These are phyloP conservation scores for Junonia oenone DNA, from an alignment of 2,888 invertebrate genomes.

Conservation along the genomic window DNA sequence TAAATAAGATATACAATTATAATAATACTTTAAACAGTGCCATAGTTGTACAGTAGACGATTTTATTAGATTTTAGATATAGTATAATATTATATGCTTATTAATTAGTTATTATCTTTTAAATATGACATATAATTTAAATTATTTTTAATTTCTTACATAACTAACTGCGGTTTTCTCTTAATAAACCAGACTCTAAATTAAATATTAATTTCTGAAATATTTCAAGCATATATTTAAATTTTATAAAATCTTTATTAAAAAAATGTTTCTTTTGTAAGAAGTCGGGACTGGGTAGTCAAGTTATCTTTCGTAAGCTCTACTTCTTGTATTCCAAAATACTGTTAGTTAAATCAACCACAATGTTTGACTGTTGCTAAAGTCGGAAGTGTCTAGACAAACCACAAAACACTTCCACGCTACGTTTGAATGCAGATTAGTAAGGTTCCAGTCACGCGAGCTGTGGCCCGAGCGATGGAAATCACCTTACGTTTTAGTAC, in stretches of 20 bases:
- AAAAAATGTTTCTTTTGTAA: no score
- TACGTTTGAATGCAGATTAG: slow-evolving; percentile 25
- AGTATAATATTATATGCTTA: slow-evolving; percentile 23
- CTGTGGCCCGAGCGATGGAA: slow-evolving; percentile 21
- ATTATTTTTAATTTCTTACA: neutral
- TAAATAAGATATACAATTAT: slow-evolving; percentile 32
- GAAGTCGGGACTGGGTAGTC: no score
- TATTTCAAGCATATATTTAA: no score
- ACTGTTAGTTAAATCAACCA: neutral
- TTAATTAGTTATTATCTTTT: slow-evolving; percentile 8
- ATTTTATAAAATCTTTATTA: no score
- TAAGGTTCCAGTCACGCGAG: slow-evolving; percentile 29
- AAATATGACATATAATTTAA: neutral
- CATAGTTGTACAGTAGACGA: slow-evolving; percentile 45
- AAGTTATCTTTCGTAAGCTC: no score
- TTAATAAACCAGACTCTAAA: neutral
- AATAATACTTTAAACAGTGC: slow-evolving; percentile 41
- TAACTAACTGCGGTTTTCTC: neutral
- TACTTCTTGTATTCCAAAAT: neutral
- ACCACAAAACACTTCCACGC: slow-evolving; percentile 23
- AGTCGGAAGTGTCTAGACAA: slow-evolving; percentile 11
- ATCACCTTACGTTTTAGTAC: slow-evolving; percentile 28
- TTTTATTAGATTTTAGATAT: slow-evolving; percentile 34
- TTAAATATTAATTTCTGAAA: neutral
- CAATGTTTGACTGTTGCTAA: neutral